Conservation (phyloP, 2,113 vertebrate species). For the Mungos mungo region DNA sequence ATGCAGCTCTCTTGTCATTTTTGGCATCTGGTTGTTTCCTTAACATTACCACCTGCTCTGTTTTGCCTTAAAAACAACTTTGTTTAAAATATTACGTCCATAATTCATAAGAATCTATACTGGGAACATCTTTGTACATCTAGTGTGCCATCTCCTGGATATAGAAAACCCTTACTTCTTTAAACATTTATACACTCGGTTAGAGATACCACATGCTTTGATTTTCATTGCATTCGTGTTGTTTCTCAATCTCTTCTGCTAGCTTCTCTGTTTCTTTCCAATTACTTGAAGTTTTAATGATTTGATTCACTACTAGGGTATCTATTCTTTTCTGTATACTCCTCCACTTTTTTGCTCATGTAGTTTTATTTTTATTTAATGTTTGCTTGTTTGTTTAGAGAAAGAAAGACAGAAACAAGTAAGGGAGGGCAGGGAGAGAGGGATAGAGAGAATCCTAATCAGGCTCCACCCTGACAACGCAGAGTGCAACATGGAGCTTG, state of each 20-base stretch:
- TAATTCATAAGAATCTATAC: background rate
- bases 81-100: background rate
- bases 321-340: background rate
- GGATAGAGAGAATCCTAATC: too few relatives aligned
- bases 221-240: background rate
- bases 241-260: background rate
- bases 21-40: background rate
- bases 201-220: background rate
- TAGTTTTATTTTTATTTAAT: background rate
- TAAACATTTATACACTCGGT: background rate
- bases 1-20: background rate
- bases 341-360: background rate
- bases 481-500: too few relatives aligned
- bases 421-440: too few relatives aligned
- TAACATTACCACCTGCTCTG: background rate
- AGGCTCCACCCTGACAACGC: too few relatives aligned
- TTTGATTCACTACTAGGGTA: background rate
- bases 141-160: background rate
- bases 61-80: background rate
- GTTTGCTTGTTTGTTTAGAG: too few relatives aligned
- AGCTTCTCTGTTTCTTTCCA: background rate
- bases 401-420: too few relatives aligned
- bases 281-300: background rate
- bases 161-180: background rate
- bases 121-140: background rate